These are phyloP conservation scores for Monochamus saltuarius DNA, from an alignment of 1,140 invertebrate species.

Conservation along the genomic window DNA sequence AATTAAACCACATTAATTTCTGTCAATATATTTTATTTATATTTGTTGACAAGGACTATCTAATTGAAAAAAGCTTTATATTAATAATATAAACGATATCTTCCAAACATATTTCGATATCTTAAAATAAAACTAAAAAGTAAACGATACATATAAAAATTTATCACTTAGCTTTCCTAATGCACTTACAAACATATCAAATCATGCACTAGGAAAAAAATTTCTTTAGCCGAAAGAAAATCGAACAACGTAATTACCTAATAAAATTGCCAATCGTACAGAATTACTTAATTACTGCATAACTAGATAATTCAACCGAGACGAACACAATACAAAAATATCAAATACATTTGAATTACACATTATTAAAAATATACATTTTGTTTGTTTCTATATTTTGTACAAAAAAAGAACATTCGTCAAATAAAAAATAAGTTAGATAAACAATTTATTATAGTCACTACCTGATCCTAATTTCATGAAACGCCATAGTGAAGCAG, in stretches of 20 bases:
- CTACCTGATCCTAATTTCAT: too few relatives aligned
- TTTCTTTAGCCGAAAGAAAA: too few relatives aligned
- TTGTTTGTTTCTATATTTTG: slow-evolving; percentile 5
- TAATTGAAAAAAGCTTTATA: slow-evolving; percentile 31
- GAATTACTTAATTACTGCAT: too few relatives aligned
- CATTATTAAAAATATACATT: slow-evolving; percentile 15
- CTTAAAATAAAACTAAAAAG: slow-evolving; percentile 32
- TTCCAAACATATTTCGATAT: slow-evolving; percentile 38
- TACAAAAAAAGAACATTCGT: slow-evolving; percentile 4
- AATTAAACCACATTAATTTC: too few relatives aligned
- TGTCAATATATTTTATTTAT: slow-evolving; percentile 17
- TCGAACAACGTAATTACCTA: too few relatives aligned
- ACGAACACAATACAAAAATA: slow-evolving; percentile 22
- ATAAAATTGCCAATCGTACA: too few relatives aligned
- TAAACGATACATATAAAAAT: slow-evolving; percentile 2
- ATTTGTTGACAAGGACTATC: slow-evolving; percentile 8
- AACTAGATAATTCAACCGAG: background rate
- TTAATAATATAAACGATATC: slow-evolving; percentile 29
- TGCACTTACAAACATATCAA: slow-evolving; percentile 13
- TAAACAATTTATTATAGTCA: too few relatives aligned
- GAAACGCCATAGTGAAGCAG: too few relatives aligned
- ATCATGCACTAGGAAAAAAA: slow-evolving; percentile 1
- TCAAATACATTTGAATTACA: slow-evolving; percentile 5
- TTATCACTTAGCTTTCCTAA: background rate
- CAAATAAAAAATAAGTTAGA: too few relatives aligned